phyloP scores from a whole-genome alignment of 2,888 invertebrate genomes.

The Sericinus montela region DNA sequence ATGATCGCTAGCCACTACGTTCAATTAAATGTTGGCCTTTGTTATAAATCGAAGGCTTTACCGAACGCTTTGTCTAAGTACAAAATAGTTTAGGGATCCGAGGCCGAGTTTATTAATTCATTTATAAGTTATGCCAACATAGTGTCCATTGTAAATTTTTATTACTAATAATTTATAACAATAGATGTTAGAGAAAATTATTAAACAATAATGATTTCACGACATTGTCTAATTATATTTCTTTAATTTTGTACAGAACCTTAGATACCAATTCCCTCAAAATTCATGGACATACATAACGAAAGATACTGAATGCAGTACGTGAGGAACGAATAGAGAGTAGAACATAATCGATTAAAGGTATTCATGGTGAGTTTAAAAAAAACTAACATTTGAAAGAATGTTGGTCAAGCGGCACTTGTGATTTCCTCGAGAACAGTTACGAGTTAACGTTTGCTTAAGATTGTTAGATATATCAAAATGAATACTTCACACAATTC shows the following conservation, averaged over 20 bases:
- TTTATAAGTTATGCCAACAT: no score
- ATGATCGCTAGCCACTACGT: conserved; percentile 51
- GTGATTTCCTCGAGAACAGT: conserved; percentile 32
- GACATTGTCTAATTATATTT: no score
- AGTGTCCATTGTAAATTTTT: no score
- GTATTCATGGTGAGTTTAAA: conserved; percentile 14
- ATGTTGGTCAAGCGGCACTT: conserved; percentile 41
- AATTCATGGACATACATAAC: background rate
- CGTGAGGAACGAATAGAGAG: background rate
- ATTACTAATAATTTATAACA: no score
- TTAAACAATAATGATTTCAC: no score
- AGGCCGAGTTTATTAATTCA: conserved; percentile 13
- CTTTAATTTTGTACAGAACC: no score
- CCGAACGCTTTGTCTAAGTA: conserved; percentile 5
- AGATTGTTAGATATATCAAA: conserved; percentile 13
- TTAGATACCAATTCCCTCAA: no score
- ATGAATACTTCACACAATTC: conserved; percentile 10
- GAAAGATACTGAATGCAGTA: background rate
- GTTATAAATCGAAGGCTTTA: conserved; percentile 26
- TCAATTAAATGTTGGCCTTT: conserved; percentile 42
- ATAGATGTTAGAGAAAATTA: no score
- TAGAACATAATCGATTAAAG: background rate
- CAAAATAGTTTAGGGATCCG: conserved; percentile 1
- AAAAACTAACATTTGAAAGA: conserved; percentile 23
- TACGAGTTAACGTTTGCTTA: conserved; percentile 14